phyloP scores from a whole-genome alignment of 2,113 vertebrate genomes.

The Forbesichthys agassizii region DNA sequence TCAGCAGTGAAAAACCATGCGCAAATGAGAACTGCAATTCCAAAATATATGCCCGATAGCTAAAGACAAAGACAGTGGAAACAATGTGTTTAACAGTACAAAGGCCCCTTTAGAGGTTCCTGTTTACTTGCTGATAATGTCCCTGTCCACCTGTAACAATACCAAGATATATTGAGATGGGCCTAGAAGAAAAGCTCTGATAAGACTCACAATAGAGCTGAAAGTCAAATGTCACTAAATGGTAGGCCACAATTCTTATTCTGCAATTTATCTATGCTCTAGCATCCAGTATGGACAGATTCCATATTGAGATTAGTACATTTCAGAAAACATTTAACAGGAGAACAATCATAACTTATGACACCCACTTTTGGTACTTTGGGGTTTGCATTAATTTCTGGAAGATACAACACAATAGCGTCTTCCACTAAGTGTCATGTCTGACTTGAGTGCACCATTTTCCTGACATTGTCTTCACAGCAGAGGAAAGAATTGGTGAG shows the following conservation, averaged over 20 bases:
- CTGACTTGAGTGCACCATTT: conserved; percentile 64
- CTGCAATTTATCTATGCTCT: too few species aligned
- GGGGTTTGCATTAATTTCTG: neutral
- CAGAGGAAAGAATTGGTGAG: conserved; percentile 28
- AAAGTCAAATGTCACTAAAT: conserved; percentile 32
- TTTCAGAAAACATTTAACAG: too few species aligned
- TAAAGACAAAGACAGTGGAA: conserved; percentile 46
- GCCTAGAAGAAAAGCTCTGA: conserved; percentile 54
- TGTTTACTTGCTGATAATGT: conserved; percentile 68
- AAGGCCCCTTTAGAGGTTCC: conserved; percentile 65
- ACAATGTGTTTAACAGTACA: conserved; percentile 62
- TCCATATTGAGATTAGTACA: too few species aligned
- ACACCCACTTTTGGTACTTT: too few species aligned
- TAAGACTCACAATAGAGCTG: conserved; percentile 62
- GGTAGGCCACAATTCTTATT: neutral
- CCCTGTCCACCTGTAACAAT: conserved; percentile 50
- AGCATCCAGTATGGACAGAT: too few species aligned
- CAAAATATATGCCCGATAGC: conserved; percentile 32
- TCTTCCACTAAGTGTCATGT: conserved; percentile 63
- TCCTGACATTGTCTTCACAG: conserved; percentile 74
- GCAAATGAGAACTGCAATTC: neutral
- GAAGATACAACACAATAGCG: conserved; percentile 62
- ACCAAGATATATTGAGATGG: conserved; percentile 43
- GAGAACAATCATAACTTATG: too few species aligned
- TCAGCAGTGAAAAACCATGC: too few species aligned